Base-by-base conservation (phyloP, 2,888 invertebrate species). In the Boloria euphrosyne region DNA sequence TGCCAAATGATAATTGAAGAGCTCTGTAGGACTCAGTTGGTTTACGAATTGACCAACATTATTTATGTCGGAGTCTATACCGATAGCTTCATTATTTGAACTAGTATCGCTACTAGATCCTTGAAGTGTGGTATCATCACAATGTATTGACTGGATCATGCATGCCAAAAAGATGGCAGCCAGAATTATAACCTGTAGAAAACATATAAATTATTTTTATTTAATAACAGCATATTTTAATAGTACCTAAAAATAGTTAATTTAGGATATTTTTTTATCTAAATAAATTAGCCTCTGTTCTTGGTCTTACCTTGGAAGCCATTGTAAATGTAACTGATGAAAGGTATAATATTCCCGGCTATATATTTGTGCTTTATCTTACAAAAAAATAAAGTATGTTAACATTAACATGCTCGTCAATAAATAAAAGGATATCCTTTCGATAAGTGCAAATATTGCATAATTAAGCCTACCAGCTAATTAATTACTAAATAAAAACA, bases 121-220 rank as follows among this genome's bases (percentile, higher is more conserved):
- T 17, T 13, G 14, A 31, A 38, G 7, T 3, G 58, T 4, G 13
- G n/a, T 16, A n/a, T 22, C 51, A 3, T 27, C 18, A 44, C 64
- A 57, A 14, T 22, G 31, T 43, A 64, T 57, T 22, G 51, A 57
- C 43, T 64, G 57, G 16, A 58, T 64, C 44, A 64, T 31, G 27
- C 64, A 64, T 5, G 58, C 27, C 13, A 64, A 27, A n/a, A 64
- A 22, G 14, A 64, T 17, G 13, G 55, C 64, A 44, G 50, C 44
- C 4, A 64, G 46, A 51, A 63, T 51, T 13, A 43, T 51, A 22
- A 57, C 50, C 63, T 63, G 49, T 27, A 57, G 43, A 50, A 43
- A 43, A 50, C n/a, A 44, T 14, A 4, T 4, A 44, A 22, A 38
- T 50, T 16, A 17, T 1, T 0, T 17, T 2, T 38, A 1, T 14